Conservation (phyloP, 2,113 vertebrate species). For the Charadrius vociferus region DNA sequence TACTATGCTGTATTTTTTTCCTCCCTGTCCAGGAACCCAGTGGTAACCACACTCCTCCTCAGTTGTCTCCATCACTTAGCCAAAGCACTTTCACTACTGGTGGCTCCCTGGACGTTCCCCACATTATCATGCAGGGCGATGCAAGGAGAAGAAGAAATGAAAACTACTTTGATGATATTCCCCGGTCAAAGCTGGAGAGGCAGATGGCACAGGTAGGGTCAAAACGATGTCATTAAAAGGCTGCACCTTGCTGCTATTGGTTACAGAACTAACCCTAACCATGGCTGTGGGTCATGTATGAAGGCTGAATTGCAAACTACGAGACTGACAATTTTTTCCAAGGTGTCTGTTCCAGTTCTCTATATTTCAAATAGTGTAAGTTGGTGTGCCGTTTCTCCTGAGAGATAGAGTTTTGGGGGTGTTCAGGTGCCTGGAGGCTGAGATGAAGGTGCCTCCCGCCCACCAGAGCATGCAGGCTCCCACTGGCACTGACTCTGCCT, state of each 20-base stretch:
- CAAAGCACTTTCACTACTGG: conserved; percentile 94
- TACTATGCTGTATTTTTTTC: conserved; percentile 56
- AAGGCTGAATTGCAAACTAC: background rate
- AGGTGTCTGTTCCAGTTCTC: background rate
- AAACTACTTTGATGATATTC: conserved; percentile 98
- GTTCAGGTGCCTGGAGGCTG: background rate
- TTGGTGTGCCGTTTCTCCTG: background rate
- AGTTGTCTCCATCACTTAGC: conserved; percentile 94
- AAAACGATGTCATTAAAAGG: background rate
- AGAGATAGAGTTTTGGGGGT: background rate
- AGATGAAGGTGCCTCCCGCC: background rate
- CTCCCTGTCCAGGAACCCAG: conserved; percentile 88
- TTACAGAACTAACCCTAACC: background rate
- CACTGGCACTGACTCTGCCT: background rate
- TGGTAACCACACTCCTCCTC: conserved; percentile 96
- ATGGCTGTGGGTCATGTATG: background rate
- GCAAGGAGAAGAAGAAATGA: conserved; percentile 97
- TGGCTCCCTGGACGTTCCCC: conserved; percentile 98
- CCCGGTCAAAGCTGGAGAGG: conserved; percentile 97
- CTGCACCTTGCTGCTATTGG: background rate
- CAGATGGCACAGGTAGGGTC: conserved; percentile 99
- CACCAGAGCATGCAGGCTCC: background rate
- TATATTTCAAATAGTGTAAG: background rate
- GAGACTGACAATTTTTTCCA: background rate
- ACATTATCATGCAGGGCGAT: conserved; percentile 99